Conservation (phyloP, 2,797 vertebrate species). For the Poecile montanus region DNA sequence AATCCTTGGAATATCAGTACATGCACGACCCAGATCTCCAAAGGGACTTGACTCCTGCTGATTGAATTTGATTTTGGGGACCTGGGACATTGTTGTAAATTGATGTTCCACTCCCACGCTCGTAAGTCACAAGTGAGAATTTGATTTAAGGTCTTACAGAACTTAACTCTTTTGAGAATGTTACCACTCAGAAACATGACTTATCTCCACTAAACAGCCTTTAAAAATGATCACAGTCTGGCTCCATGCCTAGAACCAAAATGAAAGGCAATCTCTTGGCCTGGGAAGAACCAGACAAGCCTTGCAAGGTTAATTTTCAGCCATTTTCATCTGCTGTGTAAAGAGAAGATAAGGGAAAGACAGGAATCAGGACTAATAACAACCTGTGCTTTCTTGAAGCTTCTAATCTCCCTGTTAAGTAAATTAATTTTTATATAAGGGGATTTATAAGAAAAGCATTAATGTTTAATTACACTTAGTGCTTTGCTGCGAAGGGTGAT, state of each 20-base stretch:
- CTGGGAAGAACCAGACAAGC: background rate
- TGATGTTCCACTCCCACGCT: background rate
- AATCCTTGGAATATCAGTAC: background rate
- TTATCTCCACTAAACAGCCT: conserved; percentile 31
- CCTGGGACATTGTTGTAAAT: background rate
- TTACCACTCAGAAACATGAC: background rate
- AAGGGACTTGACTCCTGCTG: background rate
- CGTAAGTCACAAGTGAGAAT: background rate
- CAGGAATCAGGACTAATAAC: background rate
- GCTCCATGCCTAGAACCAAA: conserved; percentile 1
- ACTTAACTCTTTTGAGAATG: background rate
- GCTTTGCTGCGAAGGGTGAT: background rate
- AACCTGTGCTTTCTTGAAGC: background rate
- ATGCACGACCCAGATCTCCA: background rate
- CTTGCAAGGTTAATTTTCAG: background rate
- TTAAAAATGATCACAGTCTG: background rate
- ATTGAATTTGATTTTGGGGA: background rate
- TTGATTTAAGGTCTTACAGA: background rate
- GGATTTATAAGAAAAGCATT: background rate
- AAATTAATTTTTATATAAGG: background rate
- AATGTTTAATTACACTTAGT: background rate
- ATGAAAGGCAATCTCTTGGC: background rate
- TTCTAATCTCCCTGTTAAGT: background rate
- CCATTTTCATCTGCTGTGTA: background rate
- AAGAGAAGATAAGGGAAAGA: conserved; percentile 24